phyloP scores from a whole-genome alignment of 2,797 vertebrate genomes.

The Rachycentron canadum region DNA sequence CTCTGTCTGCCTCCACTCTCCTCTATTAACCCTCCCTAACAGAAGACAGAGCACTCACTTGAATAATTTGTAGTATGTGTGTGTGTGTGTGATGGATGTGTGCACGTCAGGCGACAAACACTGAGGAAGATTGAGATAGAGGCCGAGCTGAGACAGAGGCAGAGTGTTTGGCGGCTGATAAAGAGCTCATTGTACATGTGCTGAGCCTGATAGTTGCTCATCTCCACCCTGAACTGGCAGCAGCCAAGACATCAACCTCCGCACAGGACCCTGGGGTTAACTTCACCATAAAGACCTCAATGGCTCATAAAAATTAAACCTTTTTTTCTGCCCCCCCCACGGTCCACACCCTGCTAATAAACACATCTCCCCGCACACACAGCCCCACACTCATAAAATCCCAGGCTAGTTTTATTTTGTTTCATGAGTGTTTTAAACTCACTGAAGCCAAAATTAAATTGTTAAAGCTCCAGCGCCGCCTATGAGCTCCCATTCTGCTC shows the following conservation, averaged over 20 bases:
- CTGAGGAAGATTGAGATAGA: slow-evolving; percentile 73
- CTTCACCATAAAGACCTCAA: slow-evolving; percentile 74
- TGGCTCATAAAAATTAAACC: slow-evolving; percentile 72
- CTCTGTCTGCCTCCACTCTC: slow-evolving; percentile 74
- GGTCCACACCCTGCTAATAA: slow-evolving; percentile 77
- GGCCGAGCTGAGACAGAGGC: slow-evolving; percentile 66
- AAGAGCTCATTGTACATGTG: slow-evolving; percentile 81
- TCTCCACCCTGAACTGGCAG: slow-evolving; percentile 72
- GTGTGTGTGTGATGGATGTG: slow-evolving; percentile 68
- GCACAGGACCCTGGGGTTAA: slow-evolving; percentile 70
- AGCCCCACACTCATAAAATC: slow-evolving; percentile 61
- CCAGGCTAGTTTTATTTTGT: slow-evolving; percentile 63
- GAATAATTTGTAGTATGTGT: slow-evolving; percentile 66
- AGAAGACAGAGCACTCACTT: slow-evolving; percentile 74
- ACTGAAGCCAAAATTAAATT: slow-evolving; percentile 62
- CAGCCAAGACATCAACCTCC: slow-evolving; percentile 62
- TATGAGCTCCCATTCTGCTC: slow-evolving; percentile 50
- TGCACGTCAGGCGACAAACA: slow-evolving; percentile 50
- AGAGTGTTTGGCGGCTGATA: slow-evolving; percentile 79
- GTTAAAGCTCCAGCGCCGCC: slow-evolving; percentile 53
- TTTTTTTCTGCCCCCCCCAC: slow-evolving; percentile 31
- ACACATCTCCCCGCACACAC: slow-evolving; percentile 63
- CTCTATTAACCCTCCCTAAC: slow-evolving; percentile 71
- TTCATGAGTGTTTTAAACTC: slow-evolving; percentile 69
- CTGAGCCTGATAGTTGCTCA: slow-evolving; percentile 70